phyloP scores from a whole-genome alignment of 1,140 invertebrate species.

The Paraescarpia echinospica region DNA sequence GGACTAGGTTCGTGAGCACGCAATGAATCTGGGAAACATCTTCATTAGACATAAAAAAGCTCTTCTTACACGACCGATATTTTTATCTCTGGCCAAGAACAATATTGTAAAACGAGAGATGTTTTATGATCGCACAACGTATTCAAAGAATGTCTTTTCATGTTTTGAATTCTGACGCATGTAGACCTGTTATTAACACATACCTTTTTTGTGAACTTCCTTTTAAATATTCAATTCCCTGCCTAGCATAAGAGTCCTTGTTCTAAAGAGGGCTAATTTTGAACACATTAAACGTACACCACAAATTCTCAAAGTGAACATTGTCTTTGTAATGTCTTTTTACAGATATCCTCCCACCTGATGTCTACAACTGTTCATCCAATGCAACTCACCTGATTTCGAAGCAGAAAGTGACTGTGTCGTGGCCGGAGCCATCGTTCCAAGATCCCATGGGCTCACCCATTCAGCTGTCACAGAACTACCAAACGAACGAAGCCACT shows the following conservation, averaged over 20 bases:
- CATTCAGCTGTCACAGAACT: conserved; percentile 29
- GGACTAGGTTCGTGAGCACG: not conserved
- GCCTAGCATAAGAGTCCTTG: too few species aligned
- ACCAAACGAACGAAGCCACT: conserved; percentile 18
- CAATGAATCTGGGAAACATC: not conserved
- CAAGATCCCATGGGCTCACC: conserved; percentile 25
- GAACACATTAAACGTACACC: too few species aligned
- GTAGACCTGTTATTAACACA: too few species aligned
- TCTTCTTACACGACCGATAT: too few species aligned
- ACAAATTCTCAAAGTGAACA: too few species aligned
- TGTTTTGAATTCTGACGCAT: too few species aligned
- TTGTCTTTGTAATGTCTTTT: not conserved
- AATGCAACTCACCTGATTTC: not conserved
- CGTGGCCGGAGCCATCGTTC: conserved; percentile 28
- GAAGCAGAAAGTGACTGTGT: not conserved
- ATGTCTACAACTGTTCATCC: not conserved
- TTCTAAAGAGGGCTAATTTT: too few species aligned
- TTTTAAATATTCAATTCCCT: too few species aligned
- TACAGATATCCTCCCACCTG: not conserved
- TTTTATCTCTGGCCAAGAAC: too few species aligned
- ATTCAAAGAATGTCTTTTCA: too few species aligned
- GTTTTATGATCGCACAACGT: not conserved
- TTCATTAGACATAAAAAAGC: too few species aligned
- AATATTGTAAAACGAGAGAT: not conserved
- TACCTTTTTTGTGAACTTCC: too few species aligned